Conservation (phyloP, 35 echinoderm and acorn worm genomes). For the Ptychodera flava region DNA sequence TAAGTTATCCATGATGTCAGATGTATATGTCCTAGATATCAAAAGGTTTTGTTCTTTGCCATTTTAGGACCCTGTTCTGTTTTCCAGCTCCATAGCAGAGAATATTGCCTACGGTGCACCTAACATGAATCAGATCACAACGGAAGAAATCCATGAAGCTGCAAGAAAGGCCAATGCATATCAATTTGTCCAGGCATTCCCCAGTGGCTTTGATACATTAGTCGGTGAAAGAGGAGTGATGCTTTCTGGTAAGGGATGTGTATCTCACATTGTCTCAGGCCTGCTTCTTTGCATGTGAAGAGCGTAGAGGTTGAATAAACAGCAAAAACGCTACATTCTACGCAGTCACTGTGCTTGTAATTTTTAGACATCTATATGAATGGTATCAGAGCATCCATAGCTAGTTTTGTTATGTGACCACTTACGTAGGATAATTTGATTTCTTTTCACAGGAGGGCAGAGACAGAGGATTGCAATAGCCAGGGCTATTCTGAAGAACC, state of each 20-base stretch:
- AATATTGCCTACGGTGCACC: slow-evolving; percentile 92
- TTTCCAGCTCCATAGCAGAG: slow-evolving; percentile 67
- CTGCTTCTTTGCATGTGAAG: too few relatives aligned
- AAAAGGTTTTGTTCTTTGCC: too few relatives aligned
- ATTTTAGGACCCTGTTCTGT: slow-evolving; percentile 78
- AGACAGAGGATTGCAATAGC: slow-evolving; percentile 89
- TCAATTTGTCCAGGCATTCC: slow-evolving; percentile 61
- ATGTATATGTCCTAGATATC: too few relatives aligned
- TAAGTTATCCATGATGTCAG: too few relatives aligned
- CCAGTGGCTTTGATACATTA: slow-evolving; percentile 68
- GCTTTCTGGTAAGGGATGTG: slow-evolving; percentile 55
- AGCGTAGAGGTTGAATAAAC: too few relatives aligned
- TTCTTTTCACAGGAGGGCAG: slow-evolving; percentile 62
- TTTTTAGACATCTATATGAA: too few relatives aligned
- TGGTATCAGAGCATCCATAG: too few relatives aligned
- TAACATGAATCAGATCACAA: slow-evolving; percentile 46
- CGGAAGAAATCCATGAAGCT: slow-evolving; percentile 44
- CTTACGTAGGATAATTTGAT: too few relatives aligned
- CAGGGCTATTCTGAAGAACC: slow-evolving; percentile 86
- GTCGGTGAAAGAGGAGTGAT: slow-evolving; percentile 86
- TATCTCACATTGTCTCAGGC: too few relatives aligned
- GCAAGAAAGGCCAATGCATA: slow-evolving; percentile 79
- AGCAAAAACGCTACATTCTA: too few relatives aligned
- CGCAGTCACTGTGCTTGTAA: too few relatives aligned
- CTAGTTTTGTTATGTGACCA: too few relatives aligned